These are phyloP conservation scores for Thymelicus acteon DNA, from an alignment of 2,888 invertebrate genomes.

Conservation along the genomic window DNA sequence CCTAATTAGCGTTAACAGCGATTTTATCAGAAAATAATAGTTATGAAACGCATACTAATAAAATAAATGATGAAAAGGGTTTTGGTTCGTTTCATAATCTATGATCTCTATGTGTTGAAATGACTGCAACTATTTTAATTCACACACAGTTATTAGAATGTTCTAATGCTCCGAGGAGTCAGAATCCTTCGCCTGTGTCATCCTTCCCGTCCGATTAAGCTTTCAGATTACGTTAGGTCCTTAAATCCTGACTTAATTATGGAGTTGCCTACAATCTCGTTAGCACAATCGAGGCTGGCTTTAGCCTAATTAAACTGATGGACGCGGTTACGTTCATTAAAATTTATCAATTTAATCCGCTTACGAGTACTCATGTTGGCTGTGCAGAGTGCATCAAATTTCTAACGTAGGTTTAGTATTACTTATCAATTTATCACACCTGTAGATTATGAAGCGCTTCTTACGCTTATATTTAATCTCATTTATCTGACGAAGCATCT, in stretches of 20 bases:
- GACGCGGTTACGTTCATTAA: conserved; percentile 21
- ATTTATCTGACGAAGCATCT: too few relatives aligned
- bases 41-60: too few relatives aligned
- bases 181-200: background rate
- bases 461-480: too few relatives aligned
- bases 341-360: conserved; percentile 33
- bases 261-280: conserved; percentile 19
- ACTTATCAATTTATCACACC: too few relatives aligned
- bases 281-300: conserved; percentile 23
- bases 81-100: too few relatives aligned
- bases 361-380: conserved; percentile 5
- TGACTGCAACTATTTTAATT: background rate
- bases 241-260: conserved; percentile 5
- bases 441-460: too few relatives aligned
- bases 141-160: background rate
- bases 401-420: background rate
- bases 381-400: background rate
- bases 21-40: too few relatives aligned
- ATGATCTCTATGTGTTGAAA: too few relatives aligned
- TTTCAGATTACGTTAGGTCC: conserved; percentile 9
- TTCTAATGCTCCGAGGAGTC: background rate
- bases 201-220: conserved; percentile 4
- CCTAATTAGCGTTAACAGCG: too few relatives aligned
- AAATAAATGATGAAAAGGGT: too few relatives aligned
- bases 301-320: conserved; percentile 25